Percentiles rank a stretch among this genome's conserved stretches.
Conservation (phyloP, 2,113 vertebrate genomes). For the Oncorhynchus clarkii region DNA sequence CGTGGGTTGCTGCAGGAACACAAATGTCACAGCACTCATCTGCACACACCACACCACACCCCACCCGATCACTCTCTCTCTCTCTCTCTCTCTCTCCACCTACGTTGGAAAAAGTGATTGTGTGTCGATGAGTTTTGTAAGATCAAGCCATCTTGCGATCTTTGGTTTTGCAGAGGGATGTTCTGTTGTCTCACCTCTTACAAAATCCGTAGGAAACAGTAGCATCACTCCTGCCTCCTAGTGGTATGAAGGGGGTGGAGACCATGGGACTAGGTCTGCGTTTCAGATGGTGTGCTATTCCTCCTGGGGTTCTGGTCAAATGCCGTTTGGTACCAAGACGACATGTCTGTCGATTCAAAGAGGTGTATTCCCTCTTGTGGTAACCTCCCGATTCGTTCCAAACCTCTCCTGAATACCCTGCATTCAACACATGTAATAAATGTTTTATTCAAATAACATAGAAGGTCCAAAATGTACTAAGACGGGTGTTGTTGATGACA, state of each 20-base stretch:
- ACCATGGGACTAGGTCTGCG: not conserved
- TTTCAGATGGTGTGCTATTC: not conserved
- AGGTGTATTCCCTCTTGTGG: not conserved
- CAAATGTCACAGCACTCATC: constrained; percentile 72
- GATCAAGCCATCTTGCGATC: constrained; percentile 50
- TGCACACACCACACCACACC: constrained; percentile 60
- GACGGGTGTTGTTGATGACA: not conserved
- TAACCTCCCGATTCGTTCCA: not conserved
- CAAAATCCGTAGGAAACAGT: not conserved
- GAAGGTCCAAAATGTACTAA: not conserved
- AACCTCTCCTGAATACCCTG: not conserved
- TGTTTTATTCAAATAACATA: not conserved
- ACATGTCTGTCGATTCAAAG: not conserved
- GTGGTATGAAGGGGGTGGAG: not conserved
- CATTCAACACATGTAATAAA: not conserved
- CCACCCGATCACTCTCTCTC: constrained; percentile 57
- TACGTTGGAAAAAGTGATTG: constrained; percentile 94
- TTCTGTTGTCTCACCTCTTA: not conserved
- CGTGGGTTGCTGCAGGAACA: constrained; percentile 87
- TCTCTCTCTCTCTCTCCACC: constrained; percentile 53
- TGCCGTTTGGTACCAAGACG: not conserved
- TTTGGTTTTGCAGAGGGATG: constrained; percentile 29
- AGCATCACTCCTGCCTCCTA: not conserved
- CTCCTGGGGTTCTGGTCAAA: not conserved
- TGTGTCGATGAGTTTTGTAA: constrained; percentile 44